phyloP scores from a whole-genome alignment of 2,113 vertebrate genomes.

The Atrichornis clamosus region DNA sequence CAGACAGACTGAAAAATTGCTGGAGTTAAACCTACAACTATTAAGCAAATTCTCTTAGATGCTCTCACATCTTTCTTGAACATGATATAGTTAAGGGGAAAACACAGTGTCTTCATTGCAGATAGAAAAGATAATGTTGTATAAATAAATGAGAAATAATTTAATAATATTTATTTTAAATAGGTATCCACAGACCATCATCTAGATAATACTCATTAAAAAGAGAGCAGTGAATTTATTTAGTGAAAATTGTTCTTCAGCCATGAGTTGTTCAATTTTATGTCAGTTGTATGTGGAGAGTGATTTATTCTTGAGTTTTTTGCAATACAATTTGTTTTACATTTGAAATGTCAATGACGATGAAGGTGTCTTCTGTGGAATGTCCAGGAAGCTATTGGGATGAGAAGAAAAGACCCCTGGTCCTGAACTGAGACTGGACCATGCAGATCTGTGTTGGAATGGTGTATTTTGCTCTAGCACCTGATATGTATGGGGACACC shows the following conservation, averaged over 20 bases:
- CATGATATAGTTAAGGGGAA: neutral
- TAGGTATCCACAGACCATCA: neutral
- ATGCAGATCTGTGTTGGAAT: accelerated
- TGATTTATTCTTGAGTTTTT: neutral
- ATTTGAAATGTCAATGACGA: neutral
- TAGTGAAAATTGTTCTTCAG: neutral
- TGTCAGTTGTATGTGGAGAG: neutral
- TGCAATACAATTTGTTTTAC: neutral
- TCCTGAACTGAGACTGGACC: neutral
- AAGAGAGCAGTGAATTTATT: neutral
- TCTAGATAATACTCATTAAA: neutral
- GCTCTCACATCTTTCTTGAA: neutral
- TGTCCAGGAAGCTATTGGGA: neutral
- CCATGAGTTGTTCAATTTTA: neutral
- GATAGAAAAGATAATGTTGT: neutral
- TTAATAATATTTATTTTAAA: constrained; percentile 2
- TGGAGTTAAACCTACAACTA: neutral
- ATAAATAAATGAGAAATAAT: neutral
- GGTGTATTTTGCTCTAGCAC: neutral
- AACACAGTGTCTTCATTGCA: neutral
- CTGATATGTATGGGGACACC: accelerated
- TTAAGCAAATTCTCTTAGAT: neutral
- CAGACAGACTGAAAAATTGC: neutral
- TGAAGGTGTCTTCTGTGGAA: neutral
- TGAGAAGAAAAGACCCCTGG: neutral